phyloP scores from a whole-genome alignment of 53 echinoderm and acorn worm genomes.

The Luidia sarsii region DNA sequence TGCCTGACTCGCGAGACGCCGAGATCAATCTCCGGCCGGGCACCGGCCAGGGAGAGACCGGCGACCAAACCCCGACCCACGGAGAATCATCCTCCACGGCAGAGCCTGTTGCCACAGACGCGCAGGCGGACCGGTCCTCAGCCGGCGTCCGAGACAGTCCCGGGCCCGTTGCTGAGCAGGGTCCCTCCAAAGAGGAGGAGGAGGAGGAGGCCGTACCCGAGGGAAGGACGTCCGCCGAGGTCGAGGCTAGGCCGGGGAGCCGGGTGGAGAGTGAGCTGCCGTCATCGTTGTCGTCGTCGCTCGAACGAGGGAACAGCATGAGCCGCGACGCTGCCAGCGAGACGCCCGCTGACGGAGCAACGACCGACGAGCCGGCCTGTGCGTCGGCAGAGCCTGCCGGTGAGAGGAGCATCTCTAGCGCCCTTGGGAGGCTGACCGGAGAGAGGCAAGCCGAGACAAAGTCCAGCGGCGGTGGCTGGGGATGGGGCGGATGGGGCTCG shows the following conservation, averaged over 20 bases:
- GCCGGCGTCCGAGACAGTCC: too few species aligned
- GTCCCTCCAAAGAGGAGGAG: constrained; percentile 2
- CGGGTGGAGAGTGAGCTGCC: constrained; percentile 22
- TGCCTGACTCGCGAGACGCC: too few species aligned
- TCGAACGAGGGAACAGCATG: neutral
- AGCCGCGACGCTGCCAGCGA: neutral
- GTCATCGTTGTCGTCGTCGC: too few species aligned
- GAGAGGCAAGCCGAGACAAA: constrained; percentile 25
- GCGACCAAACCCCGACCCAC: neutral
- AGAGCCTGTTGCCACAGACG: neutral
- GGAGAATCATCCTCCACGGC: neutral
- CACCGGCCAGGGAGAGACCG: too few species aligned
- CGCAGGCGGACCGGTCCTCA: neutral
- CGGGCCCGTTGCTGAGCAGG: too few species aligned
- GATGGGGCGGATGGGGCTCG: constrained; percentile 97
- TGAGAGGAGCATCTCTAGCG: constrained; percentile 22
- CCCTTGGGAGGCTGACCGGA: constrained; percentile 35
- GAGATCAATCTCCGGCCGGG: too few species aligned
- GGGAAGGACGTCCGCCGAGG: neutral
- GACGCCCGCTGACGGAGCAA: neutral
- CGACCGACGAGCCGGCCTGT: neutral
- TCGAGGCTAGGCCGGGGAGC: neutral
- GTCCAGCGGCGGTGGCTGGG: constrained; percentile 57
- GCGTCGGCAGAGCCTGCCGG: neutral
- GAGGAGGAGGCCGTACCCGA: constrained; percentile 2